These are phyloP conservation scores for Hemicordylus capensis DNA, from an alignment of 2,113 vertebrate genomes.

Conservation along the genomic window DNA sequence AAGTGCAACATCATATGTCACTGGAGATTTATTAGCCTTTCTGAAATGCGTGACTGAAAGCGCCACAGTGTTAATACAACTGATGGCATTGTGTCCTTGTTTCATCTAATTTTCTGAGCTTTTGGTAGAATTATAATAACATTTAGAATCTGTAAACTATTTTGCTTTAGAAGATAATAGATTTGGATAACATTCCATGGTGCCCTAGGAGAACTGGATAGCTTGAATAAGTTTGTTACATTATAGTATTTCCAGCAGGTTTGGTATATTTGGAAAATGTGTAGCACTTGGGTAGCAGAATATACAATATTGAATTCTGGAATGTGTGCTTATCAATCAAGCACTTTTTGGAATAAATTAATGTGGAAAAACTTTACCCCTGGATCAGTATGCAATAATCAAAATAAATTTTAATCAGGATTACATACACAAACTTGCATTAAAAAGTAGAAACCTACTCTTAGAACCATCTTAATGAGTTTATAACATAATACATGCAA, in stretches of 20 bases:
- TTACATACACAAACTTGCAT: neutral
- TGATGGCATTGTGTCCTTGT: neutral
- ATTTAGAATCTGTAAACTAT: slow-evolving; percentile 2
- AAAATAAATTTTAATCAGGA: neutral
- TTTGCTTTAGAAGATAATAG: neutral
- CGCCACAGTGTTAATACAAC: neutral
- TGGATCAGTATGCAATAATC: neutral
- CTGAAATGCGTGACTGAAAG: neutral
- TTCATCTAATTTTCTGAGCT: neutral
- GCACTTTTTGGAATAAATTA: neutral
- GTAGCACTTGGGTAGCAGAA: neutral
- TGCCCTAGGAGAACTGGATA: neutral
- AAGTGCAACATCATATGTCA: neutral
- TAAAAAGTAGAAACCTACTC: neutral
- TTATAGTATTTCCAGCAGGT: neutral
- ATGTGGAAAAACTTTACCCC: neutral
- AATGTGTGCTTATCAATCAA: neutral
- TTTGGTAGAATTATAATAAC: neutral
- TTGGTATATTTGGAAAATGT: neutral
- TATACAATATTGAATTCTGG: neutral
- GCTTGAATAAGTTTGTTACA: neutral
- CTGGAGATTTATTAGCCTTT: neutral
- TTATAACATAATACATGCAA: neutral
- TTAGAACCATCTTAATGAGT: neutral
- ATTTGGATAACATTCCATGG: neutral